phyloP scores from a whole-genome alignment of 37 sponge, comb jelly and placozoan species.

The Petrosia ficiformis region DNA sequence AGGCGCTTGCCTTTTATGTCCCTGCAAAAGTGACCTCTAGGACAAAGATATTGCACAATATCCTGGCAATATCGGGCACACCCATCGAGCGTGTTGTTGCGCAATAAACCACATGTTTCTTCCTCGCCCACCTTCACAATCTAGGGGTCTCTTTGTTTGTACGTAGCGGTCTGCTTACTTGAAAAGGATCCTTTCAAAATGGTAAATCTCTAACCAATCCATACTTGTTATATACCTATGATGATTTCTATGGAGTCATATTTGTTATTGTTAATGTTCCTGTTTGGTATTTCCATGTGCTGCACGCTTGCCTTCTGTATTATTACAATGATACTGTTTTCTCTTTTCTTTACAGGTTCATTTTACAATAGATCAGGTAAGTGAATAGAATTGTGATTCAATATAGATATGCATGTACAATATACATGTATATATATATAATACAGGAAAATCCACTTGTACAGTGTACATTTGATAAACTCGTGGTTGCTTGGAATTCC shows the following conservation, averaged over 20 bases:
- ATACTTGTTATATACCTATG: background rate
- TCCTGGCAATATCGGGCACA: background rate
- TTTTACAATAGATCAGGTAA: constrained; percentile 94
- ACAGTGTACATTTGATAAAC: too few relatives aligned
- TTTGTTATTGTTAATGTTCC: too few relatives aligned
- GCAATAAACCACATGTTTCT: background rate
- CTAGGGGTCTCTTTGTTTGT: background rate
- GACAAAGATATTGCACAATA: background rate
- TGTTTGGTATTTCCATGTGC: too few relatives aligned
- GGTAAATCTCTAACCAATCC: background rate
- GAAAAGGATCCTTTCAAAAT: constrained; percentile 3
- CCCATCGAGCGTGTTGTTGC: background rate
- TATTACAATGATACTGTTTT: background rate
- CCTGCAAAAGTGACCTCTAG: too few relatives aligned
- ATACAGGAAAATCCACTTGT: too few relatives aligned
- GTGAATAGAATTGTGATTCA: too few relatives aligned
- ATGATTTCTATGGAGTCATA: background rate
- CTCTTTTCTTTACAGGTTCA: constrained; percentile 61
- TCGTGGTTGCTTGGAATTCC: too few relatives aligned
- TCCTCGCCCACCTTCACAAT: background rate
- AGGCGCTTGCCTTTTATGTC: too few relatives aligned
- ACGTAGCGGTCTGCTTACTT: background rate
- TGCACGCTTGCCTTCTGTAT: too few relatives aligned
- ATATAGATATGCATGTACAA: too few relatives aligned
- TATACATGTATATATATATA: too few relatives aligned